phyloP scores from a whole-genome alignment of 2,113 vertebrate genomes.

The Cranoglanis bouderius region DNA sequence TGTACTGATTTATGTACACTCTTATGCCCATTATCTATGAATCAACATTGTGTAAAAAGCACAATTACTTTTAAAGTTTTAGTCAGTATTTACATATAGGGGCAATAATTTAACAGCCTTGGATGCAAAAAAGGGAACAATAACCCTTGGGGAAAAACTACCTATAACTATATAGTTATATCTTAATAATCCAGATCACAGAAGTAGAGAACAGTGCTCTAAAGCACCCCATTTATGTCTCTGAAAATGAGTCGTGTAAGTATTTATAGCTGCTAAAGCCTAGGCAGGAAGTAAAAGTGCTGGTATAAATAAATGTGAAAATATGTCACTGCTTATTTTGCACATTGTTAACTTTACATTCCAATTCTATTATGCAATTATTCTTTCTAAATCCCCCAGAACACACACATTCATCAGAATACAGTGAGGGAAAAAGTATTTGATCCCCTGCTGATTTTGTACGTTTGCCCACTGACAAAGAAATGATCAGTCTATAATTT shows the following conservation, averaged over 20 bases:
- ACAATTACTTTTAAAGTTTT: neutral
- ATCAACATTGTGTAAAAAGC: neutral
- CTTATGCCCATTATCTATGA: neutral
- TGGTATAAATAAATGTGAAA: constrained; percentile 3
- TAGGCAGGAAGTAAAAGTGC: neutral
- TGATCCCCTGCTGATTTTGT: too few species aligned
- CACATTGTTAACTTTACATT: neutral
- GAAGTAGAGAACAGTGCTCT: neutral
- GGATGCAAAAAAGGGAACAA: neutral
- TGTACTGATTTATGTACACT: neutral
- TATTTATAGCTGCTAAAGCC: constrained; percentile 1
- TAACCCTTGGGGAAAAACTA: neutral
- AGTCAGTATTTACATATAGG: neutral
- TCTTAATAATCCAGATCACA: neutral
- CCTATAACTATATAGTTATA: neutral
- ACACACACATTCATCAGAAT: neutral
- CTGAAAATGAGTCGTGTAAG: neutral
- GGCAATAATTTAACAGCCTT: neutral
- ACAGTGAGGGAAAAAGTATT: too few species aligned
- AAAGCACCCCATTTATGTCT: neutral
- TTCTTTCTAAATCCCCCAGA: neutral
- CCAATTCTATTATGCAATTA: neutral
- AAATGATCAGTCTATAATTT: too few species aligned
- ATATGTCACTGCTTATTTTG: neutral
- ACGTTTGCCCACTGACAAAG: too few species aligned